Base-by-base conservation (phyloP, 2,888 invertebrate genomes). In the Esperia sulphurella region DNA sequence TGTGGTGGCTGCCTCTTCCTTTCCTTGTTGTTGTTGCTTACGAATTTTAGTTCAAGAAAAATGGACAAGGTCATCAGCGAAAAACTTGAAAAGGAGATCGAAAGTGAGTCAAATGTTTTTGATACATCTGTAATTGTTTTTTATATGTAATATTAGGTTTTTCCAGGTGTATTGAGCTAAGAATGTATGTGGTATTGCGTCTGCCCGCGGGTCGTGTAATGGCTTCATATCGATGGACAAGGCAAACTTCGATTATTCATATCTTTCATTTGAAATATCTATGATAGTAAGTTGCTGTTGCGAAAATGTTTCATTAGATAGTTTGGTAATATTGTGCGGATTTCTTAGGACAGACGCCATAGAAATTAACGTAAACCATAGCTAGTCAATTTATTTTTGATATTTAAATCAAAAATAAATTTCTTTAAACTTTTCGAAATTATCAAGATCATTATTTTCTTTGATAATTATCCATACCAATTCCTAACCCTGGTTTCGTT, bases 11-110 rank as follows among this genome's bases (percentile, higher is more conserved):
- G n/a, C n/a, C n/a, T n/a, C n/a, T n/a, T n/a, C n/a, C n/a, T n/a
- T n/a, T n/a, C 21, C 21, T 21, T 5, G 2, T 21, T 5, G 21
- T 21, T 21, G 21, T 5, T 21, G 21, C 21, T 21, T 21, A 21
- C 3, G 21, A 21, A 21, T 21, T 3, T 21, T 68, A 60, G 62
- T 62, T 21, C 51, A 68, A 74, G 83, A 93, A 92, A 91, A 96
- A 51, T 96, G 96, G 93, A 95, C 95, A 89, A n/a, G n/a, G 94
- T 94, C 90, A 92, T 94, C 53, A 71, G 58, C 30, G 93, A 93
- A 77, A 93, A 93, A 74, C 92, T 95, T 66, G 92, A 93, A 72
- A 93, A 92, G 76, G 94, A 71, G 51, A 76, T 96, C 74, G 92
- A 93, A 91, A 95, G 95, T 95, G 92, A 93, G 92, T 92, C 63